Percentiles rank a stretch among this genome's conserved stretches.
phyloP scores from a whole-genome alignment of 2,888 invertebrate genomes.

The Pollenia labialis region DNA sequence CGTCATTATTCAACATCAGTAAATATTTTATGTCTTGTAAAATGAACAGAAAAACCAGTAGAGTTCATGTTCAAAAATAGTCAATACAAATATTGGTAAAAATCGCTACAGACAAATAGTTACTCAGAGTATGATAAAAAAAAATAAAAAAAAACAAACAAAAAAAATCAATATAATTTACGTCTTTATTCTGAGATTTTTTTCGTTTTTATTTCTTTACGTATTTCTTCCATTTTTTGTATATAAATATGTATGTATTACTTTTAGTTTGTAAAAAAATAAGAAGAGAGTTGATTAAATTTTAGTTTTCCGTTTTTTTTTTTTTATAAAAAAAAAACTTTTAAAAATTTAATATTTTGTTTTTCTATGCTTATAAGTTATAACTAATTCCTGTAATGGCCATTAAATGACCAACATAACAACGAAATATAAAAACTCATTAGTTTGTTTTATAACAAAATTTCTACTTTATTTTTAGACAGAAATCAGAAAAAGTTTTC shows the following conservation, averaged over 20 bases:
- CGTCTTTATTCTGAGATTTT: conserved; percentile 13
- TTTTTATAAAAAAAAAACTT: conserved; percentile 2
- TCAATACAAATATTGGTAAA: conserved; percentile 10
- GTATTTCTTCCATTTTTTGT: neutral
- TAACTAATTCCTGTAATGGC: conserved; percentile 36
- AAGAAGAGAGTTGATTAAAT: neutral
- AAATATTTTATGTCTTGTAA: conserved; percentile 32
- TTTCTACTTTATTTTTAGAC: neutral
- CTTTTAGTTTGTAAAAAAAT: neutral
- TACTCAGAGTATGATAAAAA: neutral
- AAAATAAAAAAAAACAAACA: neutral
- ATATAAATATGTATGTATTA: neutral
- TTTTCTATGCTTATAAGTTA: neutral
- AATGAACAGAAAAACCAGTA: conserved; percentile 25
- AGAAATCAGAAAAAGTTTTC: conserved; percentile 8
- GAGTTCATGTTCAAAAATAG: conserved; percentile 16
- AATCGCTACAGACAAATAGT: conserved; percentile 29
- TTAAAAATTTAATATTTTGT: conserved; percentile 10
- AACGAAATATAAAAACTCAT: conserved; percentile 42
- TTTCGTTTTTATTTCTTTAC: neutral
- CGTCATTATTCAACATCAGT: conserved; percentile 41
- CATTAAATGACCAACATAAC: conserved; percentile 47
- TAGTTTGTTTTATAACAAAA: conserved; percentile 39
- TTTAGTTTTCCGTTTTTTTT: neutral
- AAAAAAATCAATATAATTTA: conserved; percentile 47